A percentile compares a stretch with the other conserved stretches of the same genome.
phyloP scores from a whole-genome alignment of 2,888 invertebrate genomes.

The Cheilosia vernalis region DNA sequence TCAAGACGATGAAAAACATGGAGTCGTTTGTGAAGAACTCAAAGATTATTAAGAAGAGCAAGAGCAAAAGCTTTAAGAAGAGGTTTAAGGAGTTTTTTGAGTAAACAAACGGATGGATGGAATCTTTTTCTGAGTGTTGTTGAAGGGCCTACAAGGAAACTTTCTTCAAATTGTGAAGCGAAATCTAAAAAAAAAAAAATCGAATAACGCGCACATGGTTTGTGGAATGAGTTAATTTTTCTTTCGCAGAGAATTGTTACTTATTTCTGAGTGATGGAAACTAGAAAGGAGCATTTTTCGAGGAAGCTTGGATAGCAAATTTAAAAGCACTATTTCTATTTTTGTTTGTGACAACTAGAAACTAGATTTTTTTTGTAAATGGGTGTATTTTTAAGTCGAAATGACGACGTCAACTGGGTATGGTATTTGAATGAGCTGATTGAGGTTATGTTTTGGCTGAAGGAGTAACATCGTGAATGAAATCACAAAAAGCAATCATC shows the following conservation, averaged over 20 bases:
- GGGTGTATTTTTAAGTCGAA: too few species aligned
- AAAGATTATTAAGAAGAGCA: slow-evolving; percentile 77
- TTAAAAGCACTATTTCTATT: not conserved
- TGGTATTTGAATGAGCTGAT: too few species aligned
- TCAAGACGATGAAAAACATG: slow-evolving; percentile 76
- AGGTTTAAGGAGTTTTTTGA: slow-evolving; percentile 77
- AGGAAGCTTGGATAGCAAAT: too few species aligned
- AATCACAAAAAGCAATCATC: too few species aligned
- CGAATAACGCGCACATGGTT: not conserved
- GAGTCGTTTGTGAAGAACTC: slow-evolving; percentile 77
- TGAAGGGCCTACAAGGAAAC: not conserved
- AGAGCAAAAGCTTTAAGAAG: slow-evolving; percentile 77
- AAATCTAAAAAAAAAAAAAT: not conserved
- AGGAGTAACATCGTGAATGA: too few species aligned
- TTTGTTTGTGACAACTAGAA: not conserved
- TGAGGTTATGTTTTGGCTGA: too few species aligned
- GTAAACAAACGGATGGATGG: slow-evolving; percentile 20
- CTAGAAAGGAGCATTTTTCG: not conserved
- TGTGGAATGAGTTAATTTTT: not conserved
- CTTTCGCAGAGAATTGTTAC: not conserved
- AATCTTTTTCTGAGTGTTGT: not conserved
- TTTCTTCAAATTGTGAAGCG: not conserved
- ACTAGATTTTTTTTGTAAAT: too few species aligned
- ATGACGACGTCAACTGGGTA: too few species aligned
- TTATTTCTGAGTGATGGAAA: not conserved